phyloP scores from a whole-genome alignment of 1,140 invertebrate species.

The Gryon sp. region DNA sequence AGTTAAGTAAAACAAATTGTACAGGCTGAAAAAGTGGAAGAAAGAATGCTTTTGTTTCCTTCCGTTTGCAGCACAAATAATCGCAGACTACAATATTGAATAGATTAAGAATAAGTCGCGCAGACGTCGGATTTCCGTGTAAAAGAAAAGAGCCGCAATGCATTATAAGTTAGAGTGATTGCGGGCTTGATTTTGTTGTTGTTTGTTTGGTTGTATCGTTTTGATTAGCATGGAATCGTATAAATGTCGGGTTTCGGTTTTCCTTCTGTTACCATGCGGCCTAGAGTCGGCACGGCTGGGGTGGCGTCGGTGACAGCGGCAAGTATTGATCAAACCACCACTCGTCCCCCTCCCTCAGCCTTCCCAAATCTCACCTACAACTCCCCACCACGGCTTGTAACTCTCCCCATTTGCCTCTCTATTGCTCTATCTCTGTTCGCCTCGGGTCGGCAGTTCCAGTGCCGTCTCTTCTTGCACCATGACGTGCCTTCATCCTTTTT shows the following conservation, averaged over 20 bases:
- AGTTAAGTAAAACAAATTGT: too few species aligned
- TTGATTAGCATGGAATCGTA: constrained; percentile 42
- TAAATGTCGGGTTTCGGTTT: constrained; percentile 62
- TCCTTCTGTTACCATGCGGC: constrained; percentile 71
- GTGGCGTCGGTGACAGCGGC: constrained; percentile 66
- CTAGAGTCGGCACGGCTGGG: constrained; percentile 44
- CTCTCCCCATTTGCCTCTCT: constrained; percentile 24
- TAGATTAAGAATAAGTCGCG: too few species aligned
- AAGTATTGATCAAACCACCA: constrained; percentile 73
- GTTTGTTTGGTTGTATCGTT: constrained; percentile 22
- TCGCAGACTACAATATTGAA: too few species aligned
- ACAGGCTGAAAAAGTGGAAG: too few species aligned
- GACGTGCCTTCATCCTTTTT: constrained; percentile 43
- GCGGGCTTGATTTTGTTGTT: too few species aligned
- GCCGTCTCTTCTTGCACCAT: constrained; percentile 41
- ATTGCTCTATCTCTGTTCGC: constrained; percentile 7
- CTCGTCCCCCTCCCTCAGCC: constrained; percentile 37
- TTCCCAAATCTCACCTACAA: constrained; percentile 47
- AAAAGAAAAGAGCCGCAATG: too few species aligned
- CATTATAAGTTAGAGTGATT: too few species aligned
- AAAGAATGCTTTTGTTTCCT: too few species aligned
- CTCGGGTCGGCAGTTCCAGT: not conserved
- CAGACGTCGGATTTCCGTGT: too few species aligned
- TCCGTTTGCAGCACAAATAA: too few species aligned
- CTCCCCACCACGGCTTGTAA: constrained; percentile 31